Base-by-base conservation (phyloP, 2,888 invertebrate genomes). In the Sympetrum striolatum region DNA sequence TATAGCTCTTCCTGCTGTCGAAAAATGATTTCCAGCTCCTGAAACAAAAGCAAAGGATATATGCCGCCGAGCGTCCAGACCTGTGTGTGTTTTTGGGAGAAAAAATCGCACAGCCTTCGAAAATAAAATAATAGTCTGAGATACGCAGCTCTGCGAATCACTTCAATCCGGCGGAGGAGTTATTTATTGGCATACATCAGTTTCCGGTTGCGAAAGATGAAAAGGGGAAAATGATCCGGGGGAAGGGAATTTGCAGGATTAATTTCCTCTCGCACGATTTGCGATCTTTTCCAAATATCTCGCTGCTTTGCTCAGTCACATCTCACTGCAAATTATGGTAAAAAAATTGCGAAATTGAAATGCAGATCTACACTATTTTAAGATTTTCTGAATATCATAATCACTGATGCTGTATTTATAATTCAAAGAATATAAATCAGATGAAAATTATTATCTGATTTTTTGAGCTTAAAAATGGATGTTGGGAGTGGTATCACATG, bases 131-230 rank as follows among this genome's bases (percentile, higher is more conserved):
- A 73, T 73, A 31, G 31, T 86, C 37, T 64, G 58, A 60, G 60
- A 86, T 86, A 60, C 82, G 82, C 31, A 58, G 73, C 73, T 31
- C 86, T 37, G 39, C 86, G 86, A 86, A 86, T 86, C 86, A 60
- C 86, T 37, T 60, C 58, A 86, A 86, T 86, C 60, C 86, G 64
- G 60, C 37, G 86, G 35, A 82, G 82, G 58, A 60, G 39, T 86
- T 86, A 60, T 60, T 86, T 86, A 60, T 37, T 86, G 86, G 86
- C 60, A 86, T 86, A 37, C 86, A 60, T 86, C 86, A 64, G 86
- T 60, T 86, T 60, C 86, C 86, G 86, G 86, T 37, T 37, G 86
- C 37, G 86, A 86, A 86, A 58, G 82, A 82, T 82, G 58, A 35
- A 53, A 53, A 60, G 31, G 60, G 64, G 18, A 35, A 37, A 82